These are phyloP conservation scores for Lymantria dispar DNA, from an alignment of 2,888 invertebrate species.

Conservation along the genomic window DNA sequence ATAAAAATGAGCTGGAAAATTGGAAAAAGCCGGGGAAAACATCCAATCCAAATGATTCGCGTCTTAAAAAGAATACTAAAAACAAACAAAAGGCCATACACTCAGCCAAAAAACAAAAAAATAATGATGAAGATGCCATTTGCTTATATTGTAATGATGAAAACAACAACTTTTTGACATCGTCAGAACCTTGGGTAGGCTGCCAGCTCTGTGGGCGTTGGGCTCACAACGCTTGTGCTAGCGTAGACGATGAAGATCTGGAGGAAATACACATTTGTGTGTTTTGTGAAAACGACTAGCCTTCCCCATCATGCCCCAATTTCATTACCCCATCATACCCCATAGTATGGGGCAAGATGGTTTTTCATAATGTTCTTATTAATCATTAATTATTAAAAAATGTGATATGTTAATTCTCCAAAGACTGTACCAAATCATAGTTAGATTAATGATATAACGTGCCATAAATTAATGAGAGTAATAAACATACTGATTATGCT, in stretches of 20 bases:
- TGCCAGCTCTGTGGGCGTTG: constrained; percentile 13
- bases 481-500: constrained; percentile 10
- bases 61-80: not conserved
- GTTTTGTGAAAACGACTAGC: constrained; percentile 11
- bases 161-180: not conserved
- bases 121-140: not conserved
- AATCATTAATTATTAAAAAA: no score
- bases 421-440: no score
- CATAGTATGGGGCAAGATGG: no score
- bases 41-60: constrained; percentile 20
- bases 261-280: constrained; percentile 27
- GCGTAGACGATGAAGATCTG: constrained; percentile 26
- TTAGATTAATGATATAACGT: no score
- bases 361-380: no score
- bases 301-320: constrained; percentile 3
- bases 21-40: constrained; percentile 19
- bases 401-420: no score
- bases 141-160: not conserved
- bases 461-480: no score
- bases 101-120: not conserved
- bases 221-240: constrained; percentile 28
- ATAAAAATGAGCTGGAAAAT: constrained; percentile 21
- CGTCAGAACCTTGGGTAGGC: constrained; percentile 7
- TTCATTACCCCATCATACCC: no score
- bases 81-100: no score